Base-by-base conservation (phyloP, 92 coral and sea anemone genomes). In the Phymanthus crucifer region DNA sequence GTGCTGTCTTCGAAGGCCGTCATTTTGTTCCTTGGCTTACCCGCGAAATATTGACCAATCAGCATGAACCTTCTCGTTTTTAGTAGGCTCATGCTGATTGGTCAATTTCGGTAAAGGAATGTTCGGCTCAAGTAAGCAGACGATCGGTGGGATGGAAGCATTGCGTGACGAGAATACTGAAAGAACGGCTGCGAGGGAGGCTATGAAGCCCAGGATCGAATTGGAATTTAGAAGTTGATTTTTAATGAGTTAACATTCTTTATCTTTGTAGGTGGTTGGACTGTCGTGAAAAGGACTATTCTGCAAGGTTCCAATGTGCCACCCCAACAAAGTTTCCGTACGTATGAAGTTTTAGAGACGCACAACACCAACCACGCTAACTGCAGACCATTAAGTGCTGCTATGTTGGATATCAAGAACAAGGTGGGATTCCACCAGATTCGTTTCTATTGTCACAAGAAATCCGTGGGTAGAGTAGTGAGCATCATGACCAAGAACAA, bases 401-500 rank as follows among this genome's bases (percentile, higher is more conserved):
- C 64, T 10, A n/a, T 67, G 34, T 32, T 13, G 34, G 31, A 36
- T 7, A 32, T 67, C 5, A 1, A 4, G 6, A 36, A 29, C 23
- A 12, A 27, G 13, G 6, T 67, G 72, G 34, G 34, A 3, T 67
- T 67, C 16, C 14, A 67, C 37, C 72, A 67, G 21, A 67, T 67
- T 17, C 38, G 21, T 18, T 67, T 67, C 43, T 67, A 67, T 36
- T 67, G 72, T 17, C 38, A 67, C 72, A 67, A 67, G 72, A 67
- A 6, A 18, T 67, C 21, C 13, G 72, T 67, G 4, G 72, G 40
- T 13, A 13, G 35, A 67, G 72, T 67, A 18, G 72, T 67, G 43
- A 32, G 43, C 43, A 67, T 67, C 34, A 67, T 67, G 72, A 67
- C 72, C 72, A 67, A 32, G 38, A 68, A 68, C 43, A 13, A 68